Evolutionary conservation across 35 echinoderm and acorn worm species (phyloP), one percentile per base, ranked within the genome.

Genomic region (Ophioderma brevispina): DNA sequence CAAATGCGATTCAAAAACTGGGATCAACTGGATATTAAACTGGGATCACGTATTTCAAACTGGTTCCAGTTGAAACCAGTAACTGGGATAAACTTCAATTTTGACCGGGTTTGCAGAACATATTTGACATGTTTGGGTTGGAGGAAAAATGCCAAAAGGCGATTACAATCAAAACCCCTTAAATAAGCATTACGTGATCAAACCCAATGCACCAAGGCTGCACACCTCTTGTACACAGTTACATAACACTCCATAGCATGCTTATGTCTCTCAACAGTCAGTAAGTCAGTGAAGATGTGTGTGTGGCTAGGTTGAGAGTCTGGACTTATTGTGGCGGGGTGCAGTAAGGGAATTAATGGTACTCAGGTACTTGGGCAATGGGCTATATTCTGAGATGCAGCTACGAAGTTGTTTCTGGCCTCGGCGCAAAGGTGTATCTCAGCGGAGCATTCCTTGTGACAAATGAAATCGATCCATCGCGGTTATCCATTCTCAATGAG

Each of bases 281-380:
- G 83, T 75, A 99, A n/a, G 38, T 99, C 97, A n/a, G 87, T 95
- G 85, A 95, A 99, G 38, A 99, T 95, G 38, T 99, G 90, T 0
- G 87, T 75, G 28, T 86, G 35, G 97, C 97, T 19, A 75, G 90
- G 63, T 88, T 95, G 8, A 99, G 63, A 0, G 93, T 95, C 42
- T 90, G 75, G 0, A 99, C 80, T 38, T 99, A 93, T n/a, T n/a
- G n/a, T 14, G 90, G 84, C 40, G 82, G 76, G 32, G 97, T 99
- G 81, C 97, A 99, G n/a, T n/a, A n/a, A n/a, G 97, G 97, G 77
- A 99, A 99, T 90, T 95, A 52, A 99, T 99, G 49, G 94, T 99
- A 77, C 85, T 92, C 30, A 99, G 84, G 87, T 99, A 99, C 50
- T 77, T 95, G 91, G 0, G 97, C 90, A 35, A 87, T 94, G 42